These are phyloP conservation scores for Solen grandis DNA, from an alignment of 1,140 invertebrate genomes.

Conservation along the genomic window DNA sequence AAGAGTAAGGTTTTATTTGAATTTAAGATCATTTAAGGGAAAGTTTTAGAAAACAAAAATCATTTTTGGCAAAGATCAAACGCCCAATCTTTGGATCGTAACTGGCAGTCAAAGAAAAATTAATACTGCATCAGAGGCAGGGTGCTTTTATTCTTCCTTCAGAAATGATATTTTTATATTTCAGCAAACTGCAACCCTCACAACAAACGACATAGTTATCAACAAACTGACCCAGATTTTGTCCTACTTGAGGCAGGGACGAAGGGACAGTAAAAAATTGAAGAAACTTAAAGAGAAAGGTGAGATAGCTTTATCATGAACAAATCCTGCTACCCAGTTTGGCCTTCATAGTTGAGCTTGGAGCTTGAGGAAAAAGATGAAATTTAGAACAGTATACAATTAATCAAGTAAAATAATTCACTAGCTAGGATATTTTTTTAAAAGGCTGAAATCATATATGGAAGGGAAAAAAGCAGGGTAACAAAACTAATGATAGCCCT, in stretches of 20 bases:
- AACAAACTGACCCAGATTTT: conserved; percentile 98
- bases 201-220: conserved; percentile 97
- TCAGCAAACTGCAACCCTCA: conserved; percentile 90
- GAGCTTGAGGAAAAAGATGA: neutral
- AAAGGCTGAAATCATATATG: neutral
- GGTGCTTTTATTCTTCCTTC: too few species aligned
- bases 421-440: neutral
- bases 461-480: too few species aligned
- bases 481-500: too few species aligned
- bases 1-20: too few species aligned
- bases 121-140: too few species aligned
- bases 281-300: conserved; percentile 77
- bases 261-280: conserved; percentile 80
- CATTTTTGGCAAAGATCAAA: too few species aligned
- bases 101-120: too few species aligned
- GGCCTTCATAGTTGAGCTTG: neutral
- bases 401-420: neutral
- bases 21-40: too few species aligned
- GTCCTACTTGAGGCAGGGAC: conserved; percentile 89
- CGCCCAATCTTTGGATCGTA: too few species aligned
- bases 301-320: neutral
- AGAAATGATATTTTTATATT: too few species aligned
- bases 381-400: neutral
- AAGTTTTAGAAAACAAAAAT: too few species aligned
- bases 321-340: neutral